These are phyloP conservation scores for Elephantulus edwardii DNA, from an alignment of 2,113 vertebrate species.

Conservation along the genomic window DNA sequence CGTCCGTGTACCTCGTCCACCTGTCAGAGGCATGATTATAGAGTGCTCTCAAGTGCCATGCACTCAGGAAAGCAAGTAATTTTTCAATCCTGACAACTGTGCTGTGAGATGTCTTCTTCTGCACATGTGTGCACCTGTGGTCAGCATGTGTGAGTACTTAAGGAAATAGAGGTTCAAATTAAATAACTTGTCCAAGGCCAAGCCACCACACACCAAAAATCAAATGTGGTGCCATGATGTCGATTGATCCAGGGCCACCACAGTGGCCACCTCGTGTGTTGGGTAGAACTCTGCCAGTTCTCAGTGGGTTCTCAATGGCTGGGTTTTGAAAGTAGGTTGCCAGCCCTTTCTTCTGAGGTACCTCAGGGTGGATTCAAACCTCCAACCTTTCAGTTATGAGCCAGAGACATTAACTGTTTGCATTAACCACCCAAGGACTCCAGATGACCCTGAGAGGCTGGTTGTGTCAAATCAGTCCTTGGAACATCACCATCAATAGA, in stretches of 20 bases:
- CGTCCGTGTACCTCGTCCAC: too few relatives aligned
- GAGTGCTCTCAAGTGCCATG: background rate
- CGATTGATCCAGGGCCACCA: too few relatives aligned
- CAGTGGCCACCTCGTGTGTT: too few relatives aligned
- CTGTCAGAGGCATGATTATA: too few relatives aligned
- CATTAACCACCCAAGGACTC: background rate
- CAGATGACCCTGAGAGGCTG: background rate
- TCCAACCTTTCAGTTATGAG: background rate
- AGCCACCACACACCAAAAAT: too few relatives aligned
- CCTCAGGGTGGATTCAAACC: background rate
- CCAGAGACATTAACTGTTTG: background rate
- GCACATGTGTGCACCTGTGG: background rate
- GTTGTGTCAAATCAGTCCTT: background rate
- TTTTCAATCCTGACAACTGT: background rate
- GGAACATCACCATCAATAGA: too few relatives aligned
- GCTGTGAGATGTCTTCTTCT: background rate
- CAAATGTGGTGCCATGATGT: too few relatives aligned
- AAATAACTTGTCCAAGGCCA: background rate
- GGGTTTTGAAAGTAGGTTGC: background rate
- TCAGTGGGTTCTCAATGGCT: too few relatives aligned
- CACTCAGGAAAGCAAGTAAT: background rate
- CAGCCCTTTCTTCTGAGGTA: background rate
- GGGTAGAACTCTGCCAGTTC: too few relatives aligned
- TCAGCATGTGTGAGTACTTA: rapidly evolving
- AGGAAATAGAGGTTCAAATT: background rate